Percentiles rank a stretch among this genome's conserved stretches.
Conservation (phyloP, 1,140 invertebrate genomes). For the Ostrea edulis region DNA sequence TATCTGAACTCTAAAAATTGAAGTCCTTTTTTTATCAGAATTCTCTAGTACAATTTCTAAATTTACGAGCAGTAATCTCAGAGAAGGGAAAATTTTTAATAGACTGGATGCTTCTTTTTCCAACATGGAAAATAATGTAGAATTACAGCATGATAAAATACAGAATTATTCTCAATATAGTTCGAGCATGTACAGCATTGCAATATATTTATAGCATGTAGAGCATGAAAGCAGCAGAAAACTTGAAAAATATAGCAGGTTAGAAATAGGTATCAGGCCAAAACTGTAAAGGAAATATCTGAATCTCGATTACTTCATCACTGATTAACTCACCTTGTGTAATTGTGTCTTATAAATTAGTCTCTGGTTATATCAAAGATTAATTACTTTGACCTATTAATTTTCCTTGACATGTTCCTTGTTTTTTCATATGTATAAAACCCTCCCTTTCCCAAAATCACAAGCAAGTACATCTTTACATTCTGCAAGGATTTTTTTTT, state of each 20-base stretch:
- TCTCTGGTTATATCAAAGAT: too few species aligned
- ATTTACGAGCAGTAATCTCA: neutral
- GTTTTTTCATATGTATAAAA: too few species aligned
- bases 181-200: neutral
- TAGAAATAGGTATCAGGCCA: slow-evolving; percentile 13
- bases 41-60: neutral
- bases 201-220: neutral
- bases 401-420: too few species aligned
- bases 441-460: too few species aligned
- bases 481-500: neutral
- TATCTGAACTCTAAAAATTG: neutral
- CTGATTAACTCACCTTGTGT: slow-evolving; percentile 8
- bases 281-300: slow-evolving; percentile 22
- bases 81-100: neutral
- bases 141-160: neutral
- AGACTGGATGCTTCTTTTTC: neutral
- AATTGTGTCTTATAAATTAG: neutral
- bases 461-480: too few species aligned
- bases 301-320: neutral
- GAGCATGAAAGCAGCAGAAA: slow-evolving; percentile 11
- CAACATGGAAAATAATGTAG: neutral
- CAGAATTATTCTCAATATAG: neutral
- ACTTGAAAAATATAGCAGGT: neutral
- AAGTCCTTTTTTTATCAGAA: neutral
- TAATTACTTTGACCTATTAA: too few species aligned